Evolutionary conservation across 1,140 invertebrate genomes (phyloP).

Genomic region (Bombus waltoni): DNA sequence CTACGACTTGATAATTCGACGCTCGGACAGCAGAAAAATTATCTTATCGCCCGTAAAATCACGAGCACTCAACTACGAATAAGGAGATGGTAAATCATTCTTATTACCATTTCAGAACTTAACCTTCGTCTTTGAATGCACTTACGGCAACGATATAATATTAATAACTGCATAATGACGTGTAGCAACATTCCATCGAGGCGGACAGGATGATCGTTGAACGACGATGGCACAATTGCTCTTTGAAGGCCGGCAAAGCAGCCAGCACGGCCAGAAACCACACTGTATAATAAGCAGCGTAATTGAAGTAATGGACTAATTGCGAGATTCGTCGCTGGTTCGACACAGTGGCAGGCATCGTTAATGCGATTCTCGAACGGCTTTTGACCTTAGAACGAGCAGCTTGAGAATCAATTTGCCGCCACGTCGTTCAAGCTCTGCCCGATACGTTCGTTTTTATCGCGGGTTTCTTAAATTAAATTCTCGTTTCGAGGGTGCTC

Average conservation of each 20-base stretch:
- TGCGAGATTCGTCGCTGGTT: constrained; percentile 66
- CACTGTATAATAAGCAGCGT: constrained; percentile 69
- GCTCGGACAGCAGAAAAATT: too few species aligned
- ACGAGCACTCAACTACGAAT: too few species aligned
- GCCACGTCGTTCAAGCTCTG: constrained; percentile 4
- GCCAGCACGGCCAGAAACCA: constrained; percentile 8
- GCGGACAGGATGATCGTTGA: not conserved
- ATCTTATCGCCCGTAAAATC: too few species aligned
- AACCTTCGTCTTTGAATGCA: not conserved
- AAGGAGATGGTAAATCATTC: too few species aligned
- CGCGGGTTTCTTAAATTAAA: too few species aligned
- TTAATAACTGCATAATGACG: constrained; percentile 6
- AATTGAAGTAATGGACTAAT: constrained; percentile 80
- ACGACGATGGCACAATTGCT: constrained; percentile 17
- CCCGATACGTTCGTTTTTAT: not conserved
- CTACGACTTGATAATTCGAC: too few species aligned
- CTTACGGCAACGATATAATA: not conserved
- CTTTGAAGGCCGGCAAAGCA: constrained; percentile 23
- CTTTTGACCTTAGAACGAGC: constrained; percentile 71
- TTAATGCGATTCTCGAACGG: constrained; percentile 79
- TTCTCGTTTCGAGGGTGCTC: too few species aligned
- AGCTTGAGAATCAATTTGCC: constrained; percentile 79
- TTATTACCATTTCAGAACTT: not conserved
- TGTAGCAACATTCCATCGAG: not conserved
- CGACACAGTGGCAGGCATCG: constrained; percentile 49